Evolutionary conservation across 2,797 vertebrate genomes (phyloP).

Genomic region (Melopsittacus undulatus): DNA sequence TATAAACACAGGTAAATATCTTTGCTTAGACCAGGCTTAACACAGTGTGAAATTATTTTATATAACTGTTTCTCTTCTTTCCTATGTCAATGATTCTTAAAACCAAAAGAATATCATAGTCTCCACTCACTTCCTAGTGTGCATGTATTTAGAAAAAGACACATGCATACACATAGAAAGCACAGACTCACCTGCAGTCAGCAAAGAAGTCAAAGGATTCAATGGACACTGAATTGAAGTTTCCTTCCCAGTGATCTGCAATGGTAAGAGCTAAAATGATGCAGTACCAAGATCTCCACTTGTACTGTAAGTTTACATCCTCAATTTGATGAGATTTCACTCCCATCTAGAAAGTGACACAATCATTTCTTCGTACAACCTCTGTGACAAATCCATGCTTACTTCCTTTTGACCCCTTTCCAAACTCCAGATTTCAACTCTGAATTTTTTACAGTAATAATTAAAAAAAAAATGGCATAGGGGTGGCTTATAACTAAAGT

Average conservation of each 20-base stretch:
- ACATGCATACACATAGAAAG: neutral
- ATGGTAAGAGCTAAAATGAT: neutral
- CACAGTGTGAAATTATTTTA: neutral
- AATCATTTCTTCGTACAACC: neutral
- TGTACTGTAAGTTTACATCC: neutral
- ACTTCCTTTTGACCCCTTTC: neutral
- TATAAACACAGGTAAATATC: neutral
- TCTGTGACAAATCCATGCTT: neutral
- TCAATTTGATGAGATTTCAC: neutral
- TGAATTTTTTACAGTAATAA: neutral
- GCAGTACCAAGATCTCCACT: neutral
- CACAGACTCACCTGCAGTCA: neutral
- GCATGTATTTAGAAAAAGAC: neutral
- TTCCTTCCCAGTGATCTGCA: neutral
- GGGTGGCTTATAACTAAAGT: neutral
- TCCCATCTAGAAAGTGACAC: neutral
- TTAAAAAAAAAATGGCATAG: fast-evolving
- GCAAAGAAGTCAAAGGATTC: neutral
- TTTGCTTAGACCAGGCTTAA: neutral
- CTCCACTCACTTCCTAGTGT: neutral
- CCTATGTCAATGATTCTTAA: neutral
- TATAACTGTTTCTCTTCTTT: neutral
- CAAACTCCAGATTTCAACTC: neutral
- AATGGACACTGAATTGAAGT: fast-evolving
- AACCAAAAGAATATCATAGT: neutral